Conservation (phyloP, 2,888 invertebrate species). For the Andrena bucephala region DNA sequence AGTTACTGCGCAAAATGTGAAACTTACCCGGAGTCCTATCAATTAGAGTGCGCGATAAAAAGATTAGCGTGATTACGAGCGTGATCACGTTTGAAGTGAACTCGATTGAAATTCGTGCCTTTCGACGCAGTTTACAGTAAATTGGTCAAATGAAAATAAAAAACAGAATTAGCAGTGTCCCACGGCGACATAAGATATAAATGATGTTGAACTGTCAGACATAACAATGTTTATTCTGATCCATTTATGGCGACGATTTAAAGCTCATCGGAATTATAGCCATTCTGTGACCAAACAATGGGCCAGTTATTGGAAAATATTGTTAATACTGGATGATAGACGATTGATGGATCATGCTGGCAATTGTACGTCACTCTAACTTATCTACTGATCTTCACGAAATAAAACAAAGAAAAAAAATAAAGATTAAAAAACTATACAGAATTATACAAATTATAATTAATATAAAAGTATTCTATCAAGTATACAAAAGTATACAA, state of each 20-base stretch:
- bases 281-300: not conserved
- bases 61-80: conserved; percentile 12
- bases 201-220: not conserved
- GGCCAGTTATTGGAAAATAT: not conserved
- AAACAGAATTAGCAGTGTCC: not conserved
- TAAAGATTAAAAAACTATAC: too few species aligned
- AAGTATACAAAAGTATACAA: too few species aligned
- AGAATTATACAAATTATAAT: too few species aligned
- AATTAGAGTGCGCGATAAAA: conserved; percentile 23
- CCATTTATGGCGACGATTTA: not conserved
- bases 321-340: too few species aligned
- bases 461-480: too few species aligned
- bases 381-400: too few species aligned
- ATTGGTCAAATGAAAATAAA: not conserved
- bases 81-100: not conserved
- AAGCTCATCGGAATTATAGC: not conserved
- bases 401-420: too few species aligned
- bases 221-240: not conserved
- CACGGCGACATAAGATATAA: not conserved
- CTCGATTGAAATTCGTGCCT: conserved; percentile 7
- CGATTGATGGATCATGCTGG: too few species aligned
- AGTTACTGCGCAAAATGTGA: not conserved
- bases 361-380: too few species aligned
- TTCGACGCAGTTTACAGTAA: not conserved
- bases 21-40: conserved; percentile 5